A percentile compares a stretch with the other conserved stretches of the same genome.
phyloP scores from a whole-genome alignment of 2,797 vertebrate species.

The Anguilla megastoma region DNA sequence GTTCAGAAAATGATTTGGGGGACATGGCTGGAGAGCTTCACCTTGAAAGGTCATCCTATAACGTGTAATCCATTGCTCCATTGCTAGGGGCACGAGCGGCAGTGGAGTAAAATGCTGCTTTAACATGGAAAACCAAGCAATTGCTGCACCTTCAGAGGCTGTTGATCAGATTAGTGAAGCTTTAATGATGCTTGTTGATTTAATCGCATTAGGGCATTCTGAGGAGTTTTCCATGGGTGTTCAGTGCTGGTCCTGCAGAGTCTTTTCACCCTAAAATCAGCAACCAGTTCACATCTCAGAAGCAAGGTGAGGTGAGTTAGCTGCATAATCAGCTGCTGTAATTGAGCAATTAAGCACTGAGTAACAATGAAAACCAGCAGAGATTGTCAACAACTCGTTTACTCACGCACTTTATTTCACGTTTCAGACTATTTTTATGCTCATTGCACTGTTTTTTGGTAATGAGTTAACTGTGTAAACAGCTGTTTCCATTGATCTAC shows the following conservation, averaged over 20 bases:
- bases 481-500: not conserved
- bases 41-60: not conserved
- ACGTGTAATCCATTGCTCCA: not conserved
- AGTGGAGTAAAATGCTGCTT: not conserved
- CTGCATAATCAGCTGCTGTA: not conserved
- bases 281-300: no score
- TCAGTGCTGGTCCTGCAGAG: not conserved
- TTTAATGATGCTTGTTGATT: not conserved
- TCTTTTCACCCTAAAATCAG: no score
- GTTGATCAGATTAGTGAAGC: not conserved
- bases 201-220: not conserved
- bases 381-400: not conserved
- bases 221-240: not conserved
- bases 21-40: not conserved
- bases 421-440: not conserved
- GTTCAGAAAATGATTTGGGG: not conserved
- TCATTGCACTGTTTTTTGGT: not conserved
- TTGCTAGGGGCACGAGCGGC: no score
- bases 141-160: not conserved
- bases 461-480: not conserved
- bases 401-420: not conserved
- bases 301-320: not conserved
- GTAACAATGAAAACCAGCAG: not conserved
- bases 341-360: not conserved
- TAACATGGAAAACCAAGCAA: not conserved